phyloP scores from a whole-genome alignment of 2,797 vertebrate genomes.

The Myiotriccus ornatus region DNA sequence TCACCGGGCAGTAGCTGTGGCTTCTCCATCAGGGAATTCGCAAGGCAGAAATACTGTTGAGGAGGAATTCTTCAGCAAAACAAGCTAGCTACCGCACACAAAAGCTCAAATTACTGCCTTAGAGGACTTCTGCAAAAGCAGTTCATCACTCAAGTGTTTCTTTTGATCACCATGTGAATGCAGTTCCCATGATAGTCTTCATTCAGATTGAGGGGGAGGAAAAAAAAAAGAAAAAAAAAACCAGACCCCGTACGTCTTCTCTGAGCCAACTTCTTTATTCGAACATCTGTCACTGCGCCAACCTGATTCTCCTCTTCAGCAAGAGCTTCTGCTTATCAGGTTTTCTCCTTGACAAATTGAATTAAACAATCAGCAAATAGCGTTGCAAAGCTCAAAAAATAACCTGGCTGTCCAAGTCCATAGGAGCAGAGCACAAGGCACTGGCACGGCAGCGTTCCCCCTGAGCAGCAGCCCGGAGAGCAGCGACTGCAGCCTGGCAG shows the following conservation, averaged over 20 bases:
- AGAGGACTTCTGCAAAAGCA: slow-evolving; percentile 62
- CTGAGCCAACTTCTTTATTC: slow-evolving; percentile 75
- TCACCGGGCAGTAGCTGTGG: slow-evolving; percentile 49
- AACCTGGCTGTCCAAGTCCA: not conserved
- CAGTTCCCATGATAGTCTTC: slow-evolving; percentile 73
- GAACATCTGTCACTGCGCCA: slow-evolving; percentile 69
- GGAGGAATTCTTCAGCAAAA: slow-evolving; percentile 58
- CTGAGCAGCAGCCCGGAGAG: slow-evolving; percentile 66
- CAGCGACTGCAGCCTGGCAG: slow-evolving; percentile 74
- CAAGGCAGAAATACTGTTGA: slow-evolving; percentile 42
- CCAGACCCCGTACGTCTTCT: slow-evolving; percentile 67
- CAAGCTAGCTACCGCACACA: slow-evolving; percentile 60
- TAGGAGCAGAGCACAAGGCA: not conserved
- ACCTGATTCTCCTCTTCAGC: slow-evolving; percentile 62
- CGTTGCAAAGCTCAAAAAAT: not conserved
- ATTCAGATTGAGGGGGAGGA: slow-evolving; percentile 52
- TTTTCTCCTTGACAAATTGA: slow-evolving; percentile 4
- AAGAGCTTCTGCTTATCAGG: slow-evolving; percentile 41
- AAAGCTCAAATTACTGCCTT: slow-evolving; percentile 70
- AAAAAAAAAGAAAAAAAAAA: not conserved
- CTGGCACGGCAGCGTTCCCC: slow-evolving; percentile 51
- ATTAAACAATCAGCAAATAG: slow-evolving; percentile 34
- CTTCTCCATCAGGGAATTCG: slow-evolving; percentile 49
- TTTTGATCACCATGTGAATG: slow-evolving; percentile 72
- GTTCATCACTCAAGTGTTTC: slow-evolving; percentile 72